Conservation (phyloP, 2,797 vertebrate genomes). For the Epinephelus malabaricus region DNA sequence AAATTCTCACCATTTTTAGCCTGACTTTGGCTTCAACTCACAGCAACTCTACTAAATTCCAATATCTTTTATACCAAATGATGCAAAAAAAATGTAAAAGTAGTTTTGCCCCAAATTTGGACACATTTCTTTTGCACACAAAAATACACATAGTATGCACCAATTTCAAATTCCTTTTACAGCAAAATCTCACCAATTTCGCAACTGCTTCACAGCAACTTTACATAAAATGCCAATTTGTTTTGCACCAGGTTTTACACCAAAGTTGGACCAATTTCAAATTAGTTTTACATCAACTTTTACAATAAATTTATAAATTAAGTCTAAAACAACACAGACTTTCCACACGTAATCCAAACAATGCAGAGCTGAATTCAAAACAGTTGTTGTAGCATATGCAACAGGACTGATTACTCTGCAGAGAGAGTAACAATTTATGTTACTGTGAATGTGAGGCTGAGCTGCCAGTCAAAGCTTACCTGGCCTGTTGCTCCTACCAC, state of each 20-base stretch:
- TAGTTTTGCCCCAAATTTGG: not conserved
- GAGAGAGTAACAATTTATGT: no score
- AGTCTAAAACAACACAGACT: not conserved
- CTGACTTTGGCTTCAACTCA: no score
- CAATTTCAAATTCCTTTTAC: no score
- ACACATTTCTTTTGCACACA: no score
- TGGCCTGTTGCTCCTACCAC: slow-evolving; percentile 80
- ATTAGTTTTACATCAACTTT: not conserved
- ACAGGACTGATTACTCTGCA: not conserved
- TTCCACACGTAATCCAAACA: not conserved
- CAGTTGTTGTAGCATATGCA: not conserved
- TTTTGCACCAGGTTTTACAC: not conserved
- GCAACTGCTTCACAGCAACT: not conserved
- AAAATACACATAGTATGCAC: not conserved
- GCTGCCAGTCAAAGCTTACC: slow-evolving; percentile 71
- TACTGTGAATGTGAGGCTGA: not conserved
- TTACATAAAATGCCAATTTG: no score
- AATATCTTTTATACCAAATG: no score
- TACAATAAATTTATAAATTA: not conserved
- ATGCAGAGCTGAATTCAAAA: not conserved
- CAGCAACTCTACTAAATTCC: no score
- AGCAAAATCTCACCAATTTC: not conserved
- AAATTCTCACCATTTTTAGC: no score
- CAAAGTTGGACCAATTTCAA: not conserved
- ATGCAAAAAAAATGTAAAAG: no score